Base-by-base conservation (phyloP, 1,140 invertebrate species). In the Aphaenogaster rudis region DNA sequence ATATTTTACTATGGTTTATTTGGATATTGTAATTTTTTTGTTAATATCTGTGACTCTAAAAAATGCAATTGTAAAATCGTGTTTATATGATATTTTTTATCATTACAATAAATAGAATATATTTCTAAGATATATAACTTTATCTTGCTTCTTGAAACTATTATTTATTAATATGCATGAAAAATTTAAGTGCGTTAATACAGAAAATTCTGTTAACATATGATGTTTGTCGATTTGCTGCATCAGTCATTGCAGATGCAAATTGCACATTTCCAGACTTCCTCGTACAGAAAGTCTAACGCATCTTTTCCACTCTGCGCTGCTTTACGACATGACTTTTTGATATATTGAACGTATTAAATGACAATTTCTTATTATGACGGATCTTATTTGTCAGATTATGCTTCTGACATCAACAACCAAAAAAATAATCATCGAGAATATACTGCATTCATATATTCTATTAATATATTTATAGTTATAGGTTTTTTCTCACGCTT, bases 111-210 rank as follows among this genome's bases (percentile, higher is more conserved):
- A 77, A 17, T 11, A 36, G 50, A 54, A 45, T 54, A 57, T 5
- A 39, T 57, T 72, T 52, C 0, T 54, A 39, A 74, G 48, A 39
- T 74, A 57, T 54, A 2, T 57, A 52, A 36, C 36, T 36, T 2
- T 39, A 42, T 36, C n/a, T n/a, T 66, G n/a, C 33, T 63, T 67
- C 33, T 79, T 52, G 6, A 39, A 64, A n/a, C 17, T 39, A 5
- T 78, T 61, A 63, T n/a, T 67, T 3, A 50, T 69, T 69, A 67
- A 67, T 39, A 69, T 67, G 48, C 63, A 80, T 66, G 45, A 39
- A 28, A 54, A 80, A 52, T 69, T 67, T 8, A n/a, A 50, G 17
- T 15, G n/a, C n/a, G 5, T 78, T 36, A 63, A n/a, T 64, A 13
- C 36, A 77, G 42, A 66, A 81, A 17, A 71, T 28, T 57, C 21